Conservation (phyloP, 2,888 invertebrate species). For the Sphinx pinastri region DNA sequence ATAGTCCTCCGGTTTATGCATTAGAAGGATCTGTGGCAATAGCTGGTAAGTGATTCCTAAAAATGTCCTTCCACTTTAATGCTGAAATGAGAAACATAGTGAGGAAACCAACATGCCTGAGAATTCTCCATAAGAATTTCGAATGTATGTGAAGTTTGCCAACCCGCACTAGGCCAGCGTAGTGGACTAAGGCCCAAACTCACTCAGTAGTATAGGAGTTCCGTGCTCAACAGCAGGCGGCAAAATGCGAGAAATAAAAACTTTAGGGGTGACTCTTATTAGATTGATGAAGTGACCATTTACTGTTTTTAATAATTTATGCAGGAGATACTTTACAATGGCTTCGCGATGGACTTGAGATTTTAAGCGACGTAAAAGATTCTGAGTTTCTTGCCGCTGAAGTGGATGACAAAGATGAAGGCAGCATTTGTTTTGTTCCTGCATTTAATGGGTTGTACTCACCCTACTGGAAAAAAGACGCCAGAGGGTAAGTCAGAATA, state of each 20-base stretch:
- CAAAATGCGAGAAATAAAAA: no score
- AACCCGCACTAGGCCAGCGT: no score
- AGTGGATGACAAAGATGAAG: conserved; percentile 76
- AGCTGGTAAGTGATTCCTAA: conserved; percentile 83
- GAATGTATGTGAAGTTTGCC: no score
- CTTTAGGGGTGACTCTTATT: no score
- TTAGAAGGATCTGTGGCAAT: conserved; percentile 96
- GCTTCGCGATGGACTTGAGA: conserved; percentile 93
- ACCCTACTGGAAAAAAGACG: conserved; percentile 98
- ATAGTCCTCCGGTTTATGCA: conserved; percentile 91
- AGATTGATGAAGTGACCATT: no score
- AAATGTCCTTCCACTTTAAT: background rate
- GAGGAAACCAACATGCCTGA: no score
- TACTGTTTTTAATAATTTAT: background rate
- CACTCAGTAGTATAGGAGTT: no score
- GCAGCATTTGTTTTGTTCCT: conserved; percentile 97
- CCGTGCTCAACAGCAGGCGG: no score
- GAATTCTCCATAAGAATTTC: no score
- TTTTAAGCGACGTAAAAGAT: conserved; percentile 87
- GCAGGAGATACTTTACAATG: conserved; percentile 93
- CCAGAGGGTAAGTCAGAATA: conserved; percentile 84
- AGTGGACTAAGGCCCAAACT: no score
- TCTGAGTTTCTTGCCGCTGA: conserved; percentile 81
- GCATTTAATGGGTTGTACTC: conserved; percentile 98
- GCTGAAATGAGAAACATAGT: no score